Evolutionary conservation across 2,888 invertebrate genomes (phyloP), one percentile per base, ranked within the genome.

Genomic region (Lingula anatina): DNA sequence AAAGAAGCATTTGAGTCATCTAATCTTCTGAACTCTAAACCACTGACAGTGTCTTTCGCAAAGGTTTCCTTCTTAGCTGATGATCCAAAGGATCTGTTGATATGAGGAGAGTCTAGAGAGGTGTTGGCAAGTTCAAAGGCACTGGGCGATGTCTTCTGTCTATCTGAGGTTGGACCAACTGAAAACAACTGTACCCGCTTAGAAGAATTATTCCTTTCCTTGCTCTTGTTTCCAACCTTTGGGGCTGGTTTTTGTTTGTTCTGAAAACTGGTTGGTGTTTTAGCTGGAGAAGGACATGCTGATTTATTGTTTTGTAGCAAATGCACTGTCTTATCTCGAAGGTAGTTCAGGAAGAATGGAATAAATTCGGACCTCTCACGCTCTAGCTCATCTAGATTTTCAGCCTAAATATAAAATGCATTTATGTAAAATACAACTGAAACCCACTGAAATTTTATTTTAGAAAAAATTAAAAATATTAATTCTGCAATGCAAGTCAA

Each of bases 261-360:
- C 51, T 60, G 65, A 42, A 61, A 56, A 44, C 59, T 44, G 7
- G 47, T 31, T n/a, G 66, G 67, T 5, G 66, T 70, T 49, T 70
- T 70, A 2, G 62, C 61, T 15, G 70, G 70, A 7, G 70, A 66
- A 25, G 63, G 62, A n/a, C 55, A 64, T 2, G 62, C 59, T 15
- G 67, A 66, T 26, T 60, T 60, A 9, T 59, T 56, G 35, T 57
- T 60, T 38, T 70, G 68, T 5, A 70, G 51, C 2, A 70, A 49
- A 50, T 64, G 66, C 5, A 65, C 43, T 25, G 66, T 68, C 41
- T 68, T 65, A 42, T 67, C 68, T 18, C 70, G 49, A n/a, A 70
- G 50, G 44, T 64, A 68, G 57, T 70, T 69, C 24, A 70, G 51
- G 44, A 70, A 65, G 47, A 55, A 70, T 24, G 69, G 68, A 23